A percentile compares a stretch with the other conserved stretches of the same genome.
Evolutionary conservation across 2,888 invertebrate genomes (phyloP).

Genomic region (Uropetala carovei): DNA sequence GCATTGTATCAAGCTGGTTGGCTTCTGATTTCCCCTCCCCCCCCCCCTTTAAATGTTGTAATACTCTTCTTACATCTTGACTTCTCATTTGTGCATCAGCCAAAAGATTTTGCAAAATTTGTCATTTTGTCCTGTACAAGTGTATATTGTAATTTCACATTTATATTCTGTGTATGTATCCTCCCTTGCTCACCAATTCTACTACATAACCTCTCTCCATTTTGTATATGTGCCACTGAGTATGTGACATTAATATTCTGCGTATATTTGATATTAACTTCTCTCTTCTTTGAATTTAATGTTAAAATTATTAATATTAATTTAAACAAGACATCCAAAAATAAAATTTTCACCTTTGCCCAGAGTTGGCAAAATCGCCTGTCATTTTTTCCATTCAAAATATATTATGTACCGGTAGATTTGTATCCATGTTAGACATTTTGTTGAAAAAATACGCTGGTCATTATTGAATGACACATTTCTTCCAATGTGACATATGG

Average conservation of each 20-base stretch:
- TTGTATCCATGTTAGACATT: conserved; percentile 48
- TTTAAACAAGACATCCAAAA: conserved; percentile 2
- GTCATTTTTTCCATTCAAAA: conserved; percentile 37
- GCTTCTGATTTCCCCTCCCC: background rate
- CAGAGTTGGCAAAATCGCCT: background rate
- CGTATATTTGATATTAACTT: conserved; percentile 53
- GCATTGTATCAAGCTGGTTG: background rate
- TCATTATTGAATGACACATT: conserved; percentile 11
- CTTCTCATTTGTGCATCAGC: conserved; percentile 61
- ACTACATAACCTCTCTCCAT: conserved; percentile 33
- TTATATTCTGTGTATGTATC: conserved; percentile 56
- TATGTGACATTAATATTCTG: conserved; percentile 37
- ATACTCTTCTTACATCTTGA: background rate
- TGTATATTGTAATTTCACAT: conserved; percentile 58
- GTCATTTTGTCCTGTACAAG: conserved; percentile 52
- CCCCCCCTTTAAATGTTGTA: background rate
- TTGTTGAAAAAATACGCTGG: conserved; percentile 27
- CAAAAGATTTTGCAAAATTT: conserved; percentile 52
- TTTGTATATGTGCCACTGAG: conserved; percentile 49
- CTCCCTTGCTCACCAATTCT: conserved; percentile 52
- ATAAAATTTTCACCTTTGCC: conserved; percentile 30
- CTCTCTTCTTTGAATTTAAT: conserved; percentile 59
- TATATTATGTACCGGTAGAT: background rate
- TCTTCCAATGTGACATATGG: conserved; percentile 35
- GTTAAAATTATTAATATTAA: conserved; percentile 39